These are phyloP conservation scores for Ranitomeya variabilis DNA, from an alignment of 2,113 vertebrate species.

Conservation along the genomic window DNA sequence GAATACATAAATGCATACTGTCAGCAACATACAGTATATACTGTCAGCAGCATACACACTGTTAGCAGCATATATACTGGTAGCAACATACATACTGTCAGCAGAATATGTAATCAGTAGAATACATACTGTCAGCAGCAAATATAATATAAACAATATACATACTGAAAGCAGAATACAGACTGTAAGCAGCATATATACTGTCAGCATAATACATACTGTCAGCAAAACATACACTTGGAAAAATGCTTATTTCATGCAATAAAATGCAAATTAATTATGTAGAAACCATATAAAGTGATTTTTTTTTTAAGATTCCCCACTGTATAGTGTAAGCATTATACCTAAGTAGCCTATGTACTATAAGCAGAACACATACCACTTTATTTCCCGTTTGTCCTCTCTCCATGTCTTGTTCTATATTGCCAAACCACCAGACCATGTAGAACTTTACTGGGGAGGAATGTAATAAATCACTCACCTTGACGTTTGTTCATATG, in stretches of 20 bases:
- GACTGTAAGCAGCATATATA: not conserved
- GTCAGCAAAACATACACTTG: too few species aligned
- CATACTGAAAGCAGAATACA: not conserved
- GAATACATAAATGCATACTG: not conserved
- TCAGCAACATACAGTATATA: too few species aligned
- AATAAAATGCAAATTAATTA: not conserved
- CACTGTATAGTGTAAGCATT: not conserved
- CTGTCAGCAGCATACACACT: too few species aligned
- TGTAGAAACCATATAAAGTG: too few species aligned
- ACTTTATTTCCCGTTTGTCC: not conserved
- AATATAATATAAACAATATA: not conserved
- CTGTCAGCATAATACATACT: not conserved
- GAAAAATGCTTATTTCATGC: too few species aligned
- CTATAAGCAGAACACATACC: not conserved
- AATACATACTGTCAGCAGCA: too few species aligned
- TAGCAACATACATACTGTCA: not conserved
- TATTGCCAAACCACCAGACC: not conserved
- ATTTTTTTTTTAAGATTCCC: too few species aligned
- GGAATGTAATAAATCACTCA: not conserved
- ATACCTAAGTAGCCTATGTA: not conserved
- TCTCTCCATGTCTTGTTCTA: not conserved
- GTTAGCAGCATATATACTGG: too few species aligned
- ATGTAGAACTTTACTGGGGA: not conserved
- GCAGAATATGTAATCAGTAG: not conserved
- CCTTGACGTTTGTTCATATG: slow-evolving; percentile 14